Base-by-base conservation (phyloP, 1,140 invertebrate genomes). In the Dolichoris vasculosae region DNA sequence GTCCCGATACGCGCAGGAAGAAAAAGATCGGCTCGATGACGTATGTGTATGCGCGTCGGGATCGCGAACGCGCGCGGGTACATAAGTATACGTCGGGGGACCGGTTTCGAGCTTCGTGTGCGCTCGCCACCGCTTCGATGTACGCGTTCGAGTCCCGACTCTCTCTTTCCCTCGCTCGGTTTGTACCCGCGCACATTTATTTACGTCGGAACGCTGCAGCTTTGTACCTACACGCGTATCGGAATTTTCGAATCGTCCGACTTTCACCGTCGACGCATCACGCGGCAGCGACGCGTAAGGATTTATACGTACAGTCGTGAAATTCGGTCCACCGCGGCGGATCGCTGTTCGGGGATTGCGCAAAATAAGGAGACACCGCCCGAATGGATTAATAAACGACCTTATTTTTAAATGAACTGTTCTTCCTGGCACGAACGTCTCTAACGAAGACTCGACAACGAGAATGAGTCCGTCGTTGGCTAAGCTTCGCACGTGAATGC, bases 191-290 rank as follows among this genome's bases (percentile, higher is more conserved):
- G 23, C 30, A 32, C 43, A 11, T 48, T 48, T 30, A 17, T 26
- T 30, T 26, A 59, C 9, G 55, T 59, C 55, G 13, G 55, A 26
- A 2, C 67, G 32, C 35, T 20, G 67, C 67, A 69, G 67, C 67
- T 38, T 38, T 23, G n/a, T 46, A n/a, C 40, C 20, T 8, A 46
- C 55, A 35, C 40, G 20, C 32, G 7, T 80, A 85, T 80, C 13
- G 78, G 84, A 77, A 85, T 85, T 67, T 85, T 85, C 78, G 79
- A 85, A 82, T 85, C 84, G 67, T 46, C 51, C 69, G 76, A 81
- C 84, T 85, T 85, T 85, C 84, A 85, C 83, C 64, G n/a, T 48
- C 26, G 51, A 38, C 71, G 26, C 82, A 6, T 17, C 9, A 38
- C 38, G 48, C 9, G 43, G 30, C 63, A 69, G 75, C 63, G 76